Conservation (phyloP, 2,113 vertebrate species). For the Poecile atricapillus region DNA sequence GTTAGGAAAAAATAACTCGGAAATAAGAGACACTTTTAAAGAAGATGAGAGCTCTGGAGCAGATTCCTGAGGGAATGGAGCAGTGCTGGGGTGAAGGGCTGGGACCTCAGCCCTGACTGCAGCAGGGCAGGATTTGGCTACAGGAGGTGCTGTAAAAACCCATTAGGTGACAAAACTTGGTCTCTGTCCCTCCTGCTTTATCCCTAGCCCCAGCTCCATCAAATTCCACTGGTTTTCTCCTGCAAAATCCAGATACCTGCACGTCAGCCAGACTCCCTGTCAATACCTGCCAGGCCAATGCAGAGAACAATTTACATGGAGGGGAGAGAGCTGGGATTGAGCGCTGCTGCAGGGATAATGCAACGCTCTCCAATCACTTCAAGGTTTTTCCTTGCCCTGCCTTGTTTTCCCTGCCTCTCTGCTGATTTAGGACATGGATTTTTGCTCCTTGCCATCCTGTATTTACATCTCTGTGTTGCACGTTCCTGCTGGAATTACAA, state of each 20-base stretch:
- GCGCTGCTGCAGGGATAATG: background rate
- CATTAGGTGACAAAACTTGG: background rate
- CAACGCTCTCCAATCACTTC: background rate
- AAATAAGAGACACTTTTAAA: background rate
- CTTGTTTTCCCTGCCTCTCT: background rate
- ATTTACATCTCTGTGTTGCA: background rate
- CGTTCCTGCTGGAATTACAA: background rate
- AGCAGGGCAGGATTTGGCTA: background rate
- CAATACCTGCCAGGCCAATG: background rate
- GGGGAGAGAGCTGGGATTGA: background rate
- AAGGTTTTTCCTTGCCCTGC: background rate
- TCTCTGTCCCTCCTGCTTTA: background rate
- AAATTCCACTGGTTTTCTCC: background rate
- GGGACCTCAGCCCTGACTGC: background rate
- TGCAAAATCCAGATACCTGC: background rate
- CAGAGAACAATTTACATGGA: background rate
- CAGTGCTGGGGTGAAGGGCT: background rate
- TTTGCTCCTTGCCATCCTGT: background rate
- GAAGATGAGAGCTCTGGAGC: background rate
- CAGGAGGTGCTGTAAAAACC: background rate
- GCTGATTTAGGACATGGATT: constrained; percentile 29
- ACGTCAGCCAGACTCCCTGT: background rate
- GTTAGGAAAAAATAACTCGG: background rate
- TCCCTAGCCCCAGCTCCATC: background rate
- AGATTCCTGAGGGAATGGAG: background rate